These are phyloP conservation scores for Silurus asotus DNA, from an alignment of 2,113 vertebrate genomes.

Conservation along the genomic window DNA sequence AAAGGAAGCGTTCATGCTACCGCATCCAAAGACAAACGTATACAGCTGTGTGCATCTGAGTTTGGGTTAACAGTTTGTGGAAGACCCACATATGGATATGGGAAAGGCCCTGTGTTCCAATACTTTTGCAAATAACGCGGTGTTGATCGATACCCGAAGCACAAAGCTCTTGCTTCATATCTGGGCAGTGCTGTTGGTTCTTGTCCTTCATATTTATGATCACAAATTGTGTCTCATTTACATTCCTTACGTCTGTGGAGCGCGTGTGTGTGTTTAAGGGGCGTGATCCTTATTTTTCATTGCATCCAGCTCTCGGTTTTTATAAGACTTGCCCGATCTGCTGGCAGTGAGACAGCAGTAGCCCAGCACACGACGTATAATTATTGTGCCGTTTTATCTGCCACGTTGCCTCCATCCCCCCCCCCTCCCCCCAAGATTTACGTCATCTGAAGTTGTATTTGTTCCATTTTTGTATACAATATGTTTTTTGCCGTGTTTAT, in stretches of 20 bases:
- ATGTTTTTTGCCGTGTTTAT: background rate
- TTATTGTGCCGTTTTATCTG: constrained; percentile 49
- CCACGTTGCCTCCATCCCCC: constrained; percentile 46
- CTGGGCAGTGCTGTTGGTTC: background rate
- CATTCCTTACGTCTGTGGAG: background rate
- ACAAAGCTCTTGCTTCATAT: background rate
- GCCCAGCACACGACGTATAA: constrained; percentile 39
- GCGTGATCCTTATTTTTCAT: constrained; percentile 38
- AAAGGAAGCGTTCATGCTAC: too few species aligned
- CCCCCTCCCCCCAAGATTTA: constrained; percentile 20
- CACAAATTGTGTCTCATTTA: background rate
- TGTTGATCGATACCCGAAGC: background rate
- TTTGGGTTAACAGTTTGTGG: too few species aligned
- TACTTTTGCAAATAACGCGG: too few species aligned
- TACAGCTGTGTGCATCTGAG: too few species aligned
- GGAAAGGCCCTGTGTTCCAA: too few species aligned
- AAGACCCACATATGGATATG: too few species aligned
- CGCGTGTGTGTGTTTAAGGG: constrained; percentile 22
- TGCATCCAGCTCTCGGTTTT: constrained; percentile 37
- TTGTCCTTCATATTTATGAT: background rate
- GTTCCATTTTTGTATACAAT: constrained; percentile 11
- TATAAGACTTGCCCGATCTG: constrained; percentile 42
- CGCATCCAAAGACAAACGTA: too few species aligned
- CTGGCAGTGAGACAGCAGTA: constrained; percentile 40
- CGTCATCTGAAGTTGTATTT: constrained; percentile 6